Conservation (phyloP, 2,797 vertebrate species). For the Enteromius afrohamiltoni region DNA sequence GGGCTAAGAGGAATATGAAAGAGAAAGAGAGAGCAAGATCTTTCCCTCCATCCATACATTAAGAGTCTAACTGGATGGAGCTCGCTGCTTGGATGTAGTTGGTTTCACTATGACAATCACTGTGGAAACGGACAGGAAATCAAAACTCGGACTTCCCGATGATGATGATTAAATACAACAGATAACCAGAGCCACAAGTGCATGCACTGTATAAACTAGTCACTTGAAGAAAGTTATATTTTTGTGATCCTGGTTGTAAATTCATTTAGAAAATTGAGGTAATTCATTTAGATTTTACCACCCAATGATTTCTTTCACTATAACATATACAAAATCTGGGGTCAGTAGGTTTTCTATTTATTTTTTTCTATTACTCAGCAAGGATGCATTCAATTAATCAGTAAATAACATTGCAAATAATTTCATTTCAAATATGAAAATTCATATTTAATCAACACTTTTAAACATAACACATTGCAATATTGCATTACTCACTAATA, state of each 20-base stretch:
- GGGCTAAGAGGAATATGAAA: constrained; percentile 22
- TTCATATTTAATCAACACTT: not conserved
- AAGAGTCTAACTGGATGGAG: constrained; percentile 58
- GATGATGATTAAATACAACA: constrained; percentile 63
- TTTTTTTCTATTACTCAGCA: not conserved
- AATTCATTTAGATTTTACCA: not conserved
- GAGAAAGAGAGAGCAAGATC: constrained; percentile 43
- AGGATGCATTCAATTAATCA: not conserved
- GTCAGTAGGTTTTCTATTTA: not conserved
- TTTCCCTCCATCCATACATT: constrained; percentile 65
- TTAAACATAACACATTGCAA: no score
- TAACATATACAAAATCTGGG: not conserved
- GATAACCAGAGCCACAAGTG: constrained; percentile 38
- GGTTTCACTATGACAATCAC: constrained; percentile 67
- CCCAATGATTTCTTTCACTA: not conserved
- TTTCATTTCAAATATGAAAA: not conserved
- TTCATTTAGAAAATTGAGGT: not conserved
- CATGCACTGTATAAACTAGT: not conserved
- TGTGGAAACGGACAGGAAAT: constrained; percentile 70
- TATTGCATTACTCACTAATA: no score
- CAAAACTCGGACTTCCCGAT: constrained; percentile 56
- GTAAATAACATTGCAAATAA: not conserved
- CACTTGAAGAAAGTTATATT: not conserved
- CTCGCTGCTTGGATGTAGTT: constrained; percentile 60
- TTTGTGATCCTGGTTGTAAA: not conserved